Base-by-base conservation (phyloP, 2,113 vertebrate species). In the Sinocyclocheilus grahami region DNA sequence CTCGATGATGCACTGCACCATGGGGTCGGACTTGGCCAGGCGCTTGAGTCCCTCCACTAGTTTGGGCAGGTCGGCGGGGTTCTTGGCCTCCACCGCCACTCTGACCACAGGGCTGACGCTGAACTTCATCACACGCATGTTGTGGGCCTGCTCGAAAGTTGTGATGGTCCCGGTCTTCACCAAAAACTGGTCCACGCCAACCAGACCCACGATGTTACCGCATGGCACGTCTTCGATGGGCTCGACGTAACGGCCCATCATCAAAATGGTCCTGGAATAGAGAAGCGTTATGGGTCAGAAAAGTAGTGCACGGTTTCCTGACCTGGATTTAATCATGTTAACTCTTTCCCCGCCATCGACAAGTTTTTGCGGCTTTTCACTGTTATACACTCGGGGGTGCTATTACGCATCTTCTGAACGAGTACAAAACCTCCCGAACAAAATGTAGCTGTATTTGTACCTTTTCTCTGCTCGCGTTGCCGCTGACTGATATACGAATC, bases 1-100 rank as follows among this genome's bases (percentile, higher is more conserved):
- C 88, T 99, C 97, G 0, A 98, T 99, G 94, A 99, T 98, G 83
- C 97, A 99, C 96, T 99, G 97, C 94, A 99, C 97, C 97, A 99
- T 99, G 53, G 97, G 97, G 90, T 99, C 97, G 0, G 97, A 99
- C 93, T 99, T 99, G n/a, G 97, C 96, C 88, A 98, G 93, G 71
- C 97, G 96, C 60, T 98, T 99, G 83, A 99, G 90, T 1, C 97
- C 97, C 87, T 99, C 97, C 78, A 99, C 97, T 88, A 99, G 94
- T 88, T 99, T 99, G 89, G 97, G 97, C 89, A 99, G 94, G 87
- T 99, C 97, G 0, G 97, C 95, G 0, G 97, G 97, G 91, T 99
- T 98, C 92, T 97, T 98, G 89, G 96, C 97, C 89, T 99, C 97
- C 69, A 98, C 97, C 0, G 97, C 97, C n/a, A 98, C 95, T 0